Evolutionary conservation across 2,888 invertebrate genomes (phyloP).

Genomic region (Cybosia mesomella): DNA sequence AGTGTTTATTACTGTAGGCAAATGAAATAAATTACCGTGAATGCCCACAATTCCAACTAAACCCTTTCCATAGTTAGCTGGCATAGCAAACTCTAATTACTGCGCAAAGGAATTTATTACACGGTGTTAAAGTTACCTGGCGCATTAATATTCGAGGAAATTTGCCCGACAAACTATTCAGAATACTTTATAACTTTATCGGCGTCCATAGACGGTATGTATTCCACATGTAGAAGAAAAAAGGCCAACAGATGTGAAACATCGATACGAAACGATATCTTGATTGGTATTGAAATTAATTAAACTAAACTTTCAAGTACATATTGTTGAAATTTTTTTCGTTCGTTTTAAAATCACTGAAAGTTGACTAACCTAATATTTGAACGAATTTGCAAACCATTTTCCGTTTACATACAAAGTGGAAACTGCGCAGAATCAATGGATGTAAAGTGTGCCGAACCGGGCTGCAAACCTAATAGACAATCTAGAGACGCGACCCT

Average conservation of each 20-base stretch:
- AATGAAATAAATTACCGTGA: neutral
- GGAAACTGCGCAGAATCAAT: conserved; percentile 19
- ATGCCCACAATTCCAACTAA: neutral
- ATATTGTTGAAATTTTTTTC: neutral
- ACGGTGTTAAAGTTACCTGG: conserved; percentile 10
- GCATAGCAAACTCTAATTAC: conserved; percentile 12
- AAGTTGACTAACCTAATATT: conserved; percentile 6
- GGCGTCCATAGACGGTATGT: neutral
- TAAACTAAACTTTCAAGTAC: neutral
- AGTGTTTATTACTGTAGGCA: neutral
- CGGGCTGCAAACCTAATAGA: conserved; percentile 31
- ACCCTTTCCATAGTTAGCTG: neutral
- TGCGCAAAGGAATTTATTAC: conserved; percentile 6
- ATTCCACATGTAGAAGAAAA: neutral
- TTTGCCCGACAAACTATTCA: neutral
- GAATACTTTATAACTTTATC: neutral
- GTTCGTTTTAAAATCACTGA: neutral
- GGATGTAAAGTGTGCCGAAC: conserved; percentile 27
- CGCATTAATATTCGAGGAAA: neutral
- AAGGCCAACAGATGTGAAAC: too few relatives aligned
- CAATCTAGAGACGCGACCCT: conserved; percentile 39
- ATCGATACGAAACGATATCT: too few relatives aligned
- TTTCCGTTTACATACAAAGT: neutral
- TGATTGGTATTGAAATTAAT: neutral
- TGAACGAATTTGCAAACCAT: neutral